These are phyloP conservation scores for Ormyrus thymus DNA, from an alignment of 2,888 invertebrate species.

Conservation along the genomic window DNA sequence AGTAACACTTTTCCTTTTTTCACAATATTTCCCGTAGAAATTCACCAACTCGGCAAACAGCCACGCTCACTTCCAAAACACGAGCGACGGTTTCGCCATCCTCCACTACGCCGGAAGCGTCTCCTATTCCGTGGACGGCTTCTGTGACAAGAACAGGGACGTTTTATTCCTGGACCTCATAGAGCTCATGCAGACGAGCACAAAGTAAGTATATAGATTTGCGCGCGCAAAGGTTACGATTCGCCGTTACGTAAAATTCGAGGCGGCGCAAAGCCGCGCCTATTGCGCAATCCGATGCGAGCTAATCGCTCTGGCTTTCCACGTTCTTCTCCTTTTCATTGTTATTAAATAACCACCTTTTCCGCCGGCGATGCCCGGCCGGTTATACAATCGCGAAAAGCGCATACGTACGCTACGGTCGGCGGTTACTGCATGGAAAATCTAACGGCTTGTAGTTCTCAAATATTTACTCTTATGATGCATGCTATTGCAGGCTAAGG, in stretches of 20 bases:
- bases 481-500: too few species aligned
- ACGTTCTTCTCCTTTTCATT: background rate
- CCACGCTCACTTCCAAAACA: conserved; percentile 79
- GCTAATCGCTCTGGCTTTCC: conserved; percentile 15
- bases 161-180: conserved; percentile 81
- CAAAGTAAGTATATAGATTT: conserved; percentile 75
- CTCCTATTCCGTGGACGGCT: conserved; percentile 79
- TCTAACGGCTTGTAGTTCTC: too few species aligned
- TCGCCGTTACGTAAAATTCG: conserved; percentile 19
- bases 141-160: conserved; percentile 83
- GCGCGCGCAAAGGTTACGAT: background rate
- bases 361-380: background rate
- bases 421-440: too few species aligned
- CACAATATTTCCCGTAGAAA: conserved; percentile 74
- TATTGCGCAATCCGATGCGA: background rate
- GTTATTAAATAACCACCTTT: conserved; percentile 3
- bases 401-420: too few species aligned
- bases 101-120: conserved; percentile 84
- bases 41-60: conserved; percentile 75
- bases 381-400: background rate
- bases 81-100: conserved; percentile 78
- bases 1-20: background rate
- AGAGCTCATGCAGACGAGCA: conserved; percentile 81
- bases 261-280: too few species aligned
- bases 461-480: too few species aligned